Base-by-base conservation (phyloP, 2,888 invertebrate genomes). In the Tridacna gigas region DNA sequence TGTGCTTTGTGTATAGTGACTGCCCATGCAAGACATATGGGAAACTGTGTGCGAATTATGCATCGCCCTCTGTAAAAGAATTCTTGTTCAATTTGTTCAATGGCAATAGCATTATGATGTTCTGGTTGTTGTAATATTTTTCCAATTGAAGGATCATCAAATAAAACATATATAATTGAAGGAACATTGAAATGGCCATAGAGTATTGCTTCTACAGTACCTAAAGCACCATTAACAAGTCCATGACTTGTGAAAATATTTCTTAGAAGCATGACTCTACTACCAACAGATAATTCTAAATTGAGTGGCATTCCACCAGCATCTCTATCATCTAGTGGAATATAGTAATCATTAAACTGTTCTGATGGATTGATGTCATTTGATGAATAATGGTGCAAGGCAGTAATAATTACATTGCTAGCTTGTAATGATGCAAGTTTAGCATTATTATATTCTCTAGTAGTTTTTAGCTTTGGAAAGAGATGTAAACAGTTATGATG, bases 291-390 rank as follows among this genome's bases (percentile, higher is more conserved):
- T 26, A 82, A 7, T 48, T 15, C 22, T 20, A 86, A 73, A 11
- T 5, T 22, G 7, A 15, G 12, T 26, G 82, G 85, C 11, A 86
- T 25, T 20, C 85, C 85, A 37, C 84, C 82, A 48, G 82, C 84
- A 79, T 84, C 67, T 73, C 77, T 56, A 75, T 86, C 85, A 86
- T 86, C 85, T 25, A 69, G 26, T 56, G 85, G 85, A 26, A 86
- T 85, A 20, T 56, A 79, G 22, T 63, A 47, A 11, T 48, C 51
- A 66, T 12, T 13, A 67, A 67, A 22, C 11, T 25, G 15, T 25
- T 26, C 25, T 12, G 13, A 13, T 25, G 67, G 67, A 26, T 26
- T 26, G 13, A 67, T 20, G 28, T 67, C 67, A 28, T 67, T 25
- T 25, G 22, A 18, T 67, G 67, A 67, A 28, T 26, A 51, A 51